A percentile compares a stretch with the other conserved stretches of the same genome.
Conservation (phyloP, 2,888 invertebrate genomes). For the Diploptera punctata region DNA sequence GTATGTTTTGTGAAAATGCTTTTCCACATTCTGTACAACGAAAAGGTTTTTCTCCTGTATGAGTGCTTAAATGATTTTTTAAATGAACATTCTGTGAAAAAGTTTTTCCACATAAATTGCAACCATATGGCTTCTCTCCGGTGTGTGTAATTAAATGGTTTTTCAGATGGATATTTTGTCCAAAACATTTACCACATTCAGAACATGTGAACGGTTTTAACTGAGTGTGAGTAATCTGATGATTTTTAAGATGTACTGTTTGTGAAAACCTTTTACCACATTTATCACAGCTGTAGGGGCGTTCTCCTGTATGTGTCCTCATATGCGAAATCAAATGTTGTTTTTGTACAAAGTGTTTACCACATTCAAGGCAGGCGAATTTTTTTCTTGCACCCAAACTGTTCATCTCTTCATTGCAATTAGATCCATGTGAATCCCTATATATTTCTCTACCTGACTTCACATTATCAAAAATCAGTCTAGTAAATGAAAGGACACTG, state of each 20-base stretch:
- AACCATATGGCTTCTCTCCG: constrained; percentile 10
- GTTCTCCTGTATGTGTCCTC: constrained; percentile 20
- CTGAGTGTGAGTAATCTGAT: constrained; percentile 15
- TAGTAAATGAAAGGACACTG: no score
- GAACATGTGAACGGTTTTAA: constrained; percentile 16
- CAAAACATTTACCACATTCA: constrained; percentile 26
- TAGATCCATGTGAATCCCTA: neutral
- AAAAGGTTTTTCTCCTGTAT: constrained; percentile 26
- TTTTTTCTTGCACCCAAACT: neutral
- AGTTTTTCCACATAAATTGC: constrained; percentile 17
- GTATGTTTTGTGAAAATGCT: constrained; percentile 26
- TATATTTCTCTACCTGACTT: no score
- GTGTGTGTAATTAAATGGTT: constrained; percentile 12
- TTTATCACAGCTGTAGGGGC: neutral
- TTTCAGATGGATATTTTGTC: constrained; percentile 19
- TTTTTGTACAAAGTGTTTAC: constrained; percentile 16
- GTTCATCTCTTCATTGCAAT: neutral
- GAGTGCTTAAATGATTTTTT: constrained; percentile 25
- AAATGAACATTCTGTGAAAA: constrained; percentile 25
- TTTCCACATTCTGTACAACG: constrained; percentile 28
- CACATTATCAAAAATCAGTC: no score
- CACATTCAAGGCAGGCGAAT: constrained; percentile 18
- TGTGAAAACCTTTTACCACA: constrained; percentile 19
- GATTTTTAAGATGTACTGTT: constrained; percentile 18
- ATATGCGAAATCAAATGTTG: constrained; percentile 23